Base-by-base conservation (phyloP, 1,140 invertebrate species). In the Myzus persicae region DNA sequence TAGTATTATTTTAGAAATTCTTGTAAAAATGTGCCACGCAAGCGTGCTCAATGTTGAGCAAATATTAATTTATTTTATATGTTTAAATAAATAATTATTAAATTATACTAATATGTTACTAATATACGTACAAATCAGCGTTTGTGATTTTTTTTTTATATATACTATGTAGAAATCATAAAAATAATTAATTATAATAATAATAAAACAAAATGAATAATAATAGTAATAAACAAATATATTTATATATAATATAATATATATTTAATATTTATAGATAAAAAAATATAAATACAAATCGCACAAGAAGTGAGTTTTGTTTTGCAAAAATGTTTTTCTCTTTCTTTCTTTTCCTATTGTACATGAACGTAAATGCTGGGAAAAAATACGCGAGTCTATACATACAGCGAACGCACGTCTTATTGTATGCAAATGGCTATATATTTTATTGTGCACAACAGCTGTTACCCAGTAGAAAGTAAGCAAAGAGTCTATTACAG, bases 401-500 rank as follows among this genome's bases (percentile, higher is more conserved):
- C 22, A 18, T 44, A 76, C 40, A 2, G 26, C n/a, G 40, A 67
- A 76, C 59, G 90, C 54, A 51, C 90, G 67, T 91, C 81, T 91
- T 91, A 91, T 91, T 91, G 90, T 91, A 81, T 91, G 90, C 90
- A 91, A 91, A 91, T 81, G 67, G 90, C 76, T 38, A 48, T 42
- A 42, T 46, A 81, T 46, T 46, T 76, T 91, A 81, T 81, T 81
- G 90, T 40, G 90, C 44, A 81, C 90, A 51, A 36, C 46, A 51
- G 87, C 40, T 89, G 46, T 38, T 51, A 38, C 38, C 38, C 36
- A 44, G 90, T 91, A 91, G 90, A 91, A 91, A 91, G 90, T 91
- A 51, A 67, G 40, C 90, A 4, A 36, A 89, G 24, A 89, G 46
- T 31, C 51, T 42, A 42, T 91, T 91, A 91, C 67, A 42, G 67